These are phyloP conservation scores for Omphaloscelis lunosa DNA, from an alignment of 2,888 invertebrate species.

Conservation along the genomic window DNA sequence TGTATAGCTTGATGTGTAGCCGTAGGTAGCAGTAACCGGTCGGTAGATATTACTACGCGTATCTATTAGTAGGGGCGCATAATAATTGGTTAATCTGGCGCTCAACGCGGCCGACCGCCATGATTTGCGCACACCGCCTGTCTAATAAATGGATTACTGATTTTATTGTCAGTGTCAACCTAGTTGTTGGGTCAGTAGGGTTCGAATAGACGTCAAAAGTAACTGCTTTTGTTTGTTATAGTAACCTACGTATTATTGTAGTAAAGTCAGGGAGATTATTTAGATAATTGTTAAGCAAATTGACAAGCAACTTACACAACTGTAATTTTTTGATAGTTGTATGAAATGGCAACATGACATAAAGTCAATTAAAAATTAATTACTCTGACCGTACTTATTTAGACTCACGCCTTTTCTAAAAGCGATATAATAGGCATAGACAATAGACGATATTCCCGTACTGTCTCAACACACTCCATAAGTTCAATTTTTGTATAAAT, in stretches of 20 bases:
- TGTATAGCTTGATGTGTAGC: too few species aligned
- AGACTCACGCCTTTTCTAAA: background rate
- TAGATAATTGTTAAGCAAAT: too few species aligned
- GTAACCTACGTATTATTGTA: too few species aligned
- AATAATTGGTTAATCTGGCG: conserved; percentile 81
- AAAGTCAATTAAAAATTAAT: background rate
- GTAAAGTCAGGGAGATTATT: too few species aligned
- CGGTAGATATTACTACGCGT: conserved; percentile 38
- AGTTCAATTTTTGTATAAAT: background rate
- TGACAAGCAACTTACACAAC: too few species aligned
- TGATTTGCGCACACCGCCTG: conserved; percentile 75
- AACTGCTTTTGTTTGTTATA: too few species aligned
- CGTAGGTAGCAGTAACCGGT: conserved; percentile 5
- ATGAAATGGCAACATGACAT: too few species aligned
- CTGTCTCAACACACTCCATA: background rate
- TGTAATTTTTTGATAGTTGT: too few species aligned
- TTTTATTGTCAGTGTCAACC: conserved; percentile 56
- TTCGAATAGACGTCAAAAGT: background rate
- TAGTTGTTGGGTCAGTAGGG: conserved; percentile 10
- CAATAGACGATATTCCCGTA: background rate
- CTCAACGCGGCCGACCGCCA: conserved; percentile 65
- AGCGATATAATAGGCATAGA: background rate
- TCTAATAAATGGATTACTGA: conserved; percentile 63
- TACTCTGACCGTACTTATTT: too few species aligned
- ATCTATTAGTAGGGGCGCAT: conserved; percentile 72